Base-by-base conservation (phyloP, 2,888 invertebrate species). In the Aporophyla nigra region DNA sequence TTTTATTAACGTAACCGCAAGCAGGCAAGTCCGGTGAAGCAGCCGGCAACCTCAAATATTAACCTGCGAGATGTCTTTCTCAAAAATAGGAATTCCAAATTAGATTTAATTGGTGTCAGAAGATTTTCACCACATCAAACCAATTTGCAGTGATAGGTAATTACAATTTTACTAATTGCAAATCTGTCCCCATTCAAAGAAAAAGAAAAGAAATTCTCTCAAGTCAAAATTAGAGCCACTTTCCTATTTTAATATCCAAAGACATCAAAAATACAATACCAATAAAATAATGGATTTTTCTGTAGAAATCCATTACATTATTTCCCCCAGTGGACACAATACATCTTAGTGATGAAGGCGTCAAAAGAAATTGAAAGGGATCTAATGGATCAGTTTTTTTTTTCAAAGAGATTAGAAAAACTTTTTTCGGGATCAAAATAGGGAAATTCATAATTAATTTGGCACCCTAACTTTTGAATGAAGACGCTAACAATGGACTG, bases 371-470 rank as follows among this genome's bases (percentile, higher is more conserved):
- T 92, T 92, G 89, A 87, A 91, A 90, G 90, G 88, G 86, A 86
- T 80, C 88, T 92, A 91, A 92, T 91, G 91, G 91, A 91, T 91
- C 87, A 89, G 83, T 85, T 88, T 91, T 89, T 83, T 86, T 84
- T 84, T 88, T 83, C 81, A 78, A 81, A 90, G 90, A 88, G 83
- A 89, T 91, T 90, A 89, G 88, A 89, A 90, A 90, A 90, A 89
- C 82, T 85, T 86, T 82, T 82, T 87, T 85, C 80, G 83, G 40
- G 81, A 79, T 86, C 86, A 86, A 84, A 90, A 84, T 88, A 86
- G 85, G 87, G 87, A 86, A 88, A 89, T 90, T 87, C 89, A 90
- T 91, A 90, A 90, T 90, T 91, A 90, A 91, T 91, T 89, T 88
- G 84, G 80, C 84, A 86, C 76, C 89, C 90, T 83, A 83, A 80